Conservation (phyloP, 2,113 vertebrate genomes). For the Motacilla tschutschensis region DNA sequence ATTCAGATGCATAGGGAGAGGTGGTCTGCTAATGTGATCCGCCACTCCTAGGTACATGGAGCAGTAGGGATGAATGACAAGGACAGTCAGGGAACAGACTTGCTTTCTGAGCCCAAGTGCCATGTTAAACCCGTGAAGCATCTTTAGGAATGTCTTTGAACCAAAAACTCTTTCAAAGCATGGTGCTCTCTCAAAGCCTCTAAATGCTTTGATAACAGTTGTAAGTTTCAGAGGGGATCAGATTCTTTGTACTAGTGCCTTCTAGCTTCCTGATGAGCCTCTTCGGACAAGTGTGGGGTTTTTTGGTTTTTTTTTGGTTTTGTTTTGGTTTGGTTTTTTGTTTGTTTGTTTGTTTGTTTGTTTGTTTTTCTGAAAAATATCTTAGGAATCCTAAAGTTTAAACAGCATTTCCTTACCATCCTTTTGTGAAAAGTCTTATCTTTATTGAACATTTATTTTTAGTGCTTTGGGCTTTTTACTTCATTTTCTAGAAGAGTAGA, state of each 20-base stretch:
- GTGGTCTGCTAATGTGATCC: neutral
- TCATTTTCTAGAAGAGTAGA: neutral
- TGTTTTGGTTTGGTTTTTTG: too few species aligned
- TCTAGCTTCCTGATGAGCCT: neutral
- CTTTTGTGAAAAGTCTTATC: neutral
- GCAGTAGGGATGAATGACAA: neutral
- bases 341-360: neutral
- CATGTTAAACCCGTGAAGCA: neutral
- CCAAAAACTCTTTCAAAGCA: neutral
- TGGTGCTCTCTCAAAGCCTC: neutral
- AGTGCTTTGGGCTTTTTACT: neutral
- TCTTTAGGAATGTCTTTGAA: slow-evolving; percentile 18
- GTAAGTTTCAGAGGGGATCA: neutral
- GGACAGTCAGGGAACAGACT: neutral
- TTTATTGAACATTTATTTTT: neutral
- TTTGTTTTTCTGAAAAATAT: neutral
- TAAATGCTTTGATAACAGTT: neutral
- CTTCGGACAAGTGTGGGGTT: neutral
- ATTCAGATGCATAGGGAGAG: neutral
- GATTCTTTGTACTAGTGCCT: neutral
- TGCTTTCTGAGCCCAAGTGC: neutral
- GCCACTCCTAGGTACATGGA: neutral
- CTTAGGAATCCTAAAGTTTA: neutral
- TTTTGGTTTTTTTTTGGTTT: too few species aligned
- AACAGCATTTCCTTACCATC: neutral